Evolutionary conservation across 2,888 invertebrate species (phyloP).

Genomic region (Deilephila porcellus): DNA sequence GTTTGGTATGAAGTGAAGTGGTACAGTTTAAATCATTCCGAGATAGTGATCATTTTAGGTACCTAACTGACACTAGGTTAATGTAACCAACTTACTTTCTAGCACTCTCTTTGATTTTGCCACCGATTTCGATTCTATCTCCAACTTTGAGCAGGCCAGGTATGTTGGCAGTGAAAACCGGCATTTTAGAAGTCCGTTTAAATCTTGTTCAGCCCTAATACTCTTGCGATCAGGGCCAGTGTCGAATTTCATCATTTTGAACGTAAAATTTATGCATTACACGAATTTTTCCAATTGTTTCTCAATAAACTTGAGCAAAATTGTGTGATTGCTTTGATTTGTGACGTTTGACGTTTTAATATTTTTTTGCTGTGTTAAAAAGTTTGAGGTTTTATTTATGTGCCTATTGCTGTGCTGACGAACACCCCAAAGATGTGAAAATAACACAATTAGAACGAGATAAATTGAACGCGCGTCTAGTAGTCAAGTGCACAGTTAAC

Average conservation of each 20-base stretch:
- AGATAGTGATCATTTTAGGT: neutral
- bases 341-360: neutral
- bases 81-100: conserved; percentile 65
- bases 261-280: conserved; percentile 75
- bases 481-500: too few species aligned
- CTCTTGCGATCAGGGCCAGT: conserved; percentile 58
- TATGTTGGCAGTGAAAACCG: conserved; percentile 78
- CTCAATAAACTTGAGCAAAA: conserved; percentile 37
- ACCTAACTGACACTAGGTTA: neutral
- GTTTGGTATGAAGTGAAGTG: too few species aligned
- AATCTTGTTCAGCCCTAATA: conserved; percentile 50
- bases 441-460: too few species aligned
- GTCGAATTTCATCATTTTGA: conserved; percentile 71
- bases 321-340: conserved; percentile 14
- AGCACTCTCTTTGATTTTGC: conserved; percentile 79
- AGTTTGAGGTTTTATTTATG: neutral
- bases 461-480: too few species aligned
- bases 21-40: neutral
- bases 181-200: conserved; percentile 62
- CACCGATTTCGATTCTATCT: conserved; percentile 78
- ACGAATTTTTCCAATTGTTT: conserved; percentile 53
- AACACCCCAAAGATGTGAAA: too few species aligned
- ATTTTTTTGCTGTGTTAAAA: neutral
- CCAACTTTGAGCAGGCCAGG: conserved; percentile 72
- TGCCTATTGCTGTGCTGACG: neutral